phyloP scores from a whole-genome alignment of 2,888 invertebrate genomes.

The Hirtodrosophila duncani region DNA sequence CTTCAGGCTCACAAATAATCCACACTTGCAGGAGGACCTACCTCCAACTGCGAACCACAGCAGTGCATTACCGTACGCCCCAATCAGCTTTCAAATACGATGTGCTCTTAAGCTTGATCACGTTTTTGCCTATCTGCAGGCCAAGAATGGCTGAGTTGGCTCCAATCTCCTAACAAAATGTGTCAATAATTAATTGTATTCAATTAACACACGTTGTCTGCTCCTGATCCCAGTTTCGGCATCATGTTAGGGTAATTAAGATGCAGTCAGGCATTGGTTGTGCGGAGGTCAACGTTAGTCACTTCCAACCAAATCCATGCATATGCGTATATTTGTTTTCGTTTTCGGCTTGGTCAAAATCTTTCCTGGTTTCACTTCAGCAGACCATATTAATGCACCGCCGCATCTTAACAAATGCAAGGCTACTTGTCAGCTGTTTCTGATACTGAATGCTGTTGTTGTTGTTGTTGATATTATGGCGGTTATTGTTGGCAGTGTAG shows the following conservation, averaged over 20 bases:
- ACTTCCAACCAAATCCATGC: too few species aligned
- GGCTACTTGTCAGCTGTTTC: too few species aligned
- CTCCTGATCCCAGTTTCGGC: conserved; percentile 17
- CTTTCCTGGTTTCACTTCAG: too few species aligned
- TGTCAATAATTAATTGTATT: conserved; percentile 78
- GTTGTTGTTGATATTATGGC: conserved; percentile 10
- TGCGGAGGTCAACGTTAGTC: too few species aligned
- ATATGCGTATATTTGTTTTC: too few species aligned
- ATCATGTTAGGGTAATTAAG: conserved; percentile 71
- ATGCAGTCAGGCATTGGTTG: too few species aligned
- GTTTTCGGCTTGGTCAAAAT: too few species aligned
- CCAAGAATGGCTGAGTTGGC: conserved; percentile 19
- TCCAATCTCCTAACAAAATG: conserved; percentile 67
- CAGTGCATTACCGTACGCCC: conserved; percentile 59
- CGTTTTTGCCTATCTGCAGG: conserved; percentile 46
- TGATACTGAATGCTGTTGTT: conserved; percentile 17
- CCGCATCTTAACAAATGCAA: too few species aligned
- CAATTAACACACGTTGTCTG: conserved; percentile 66
- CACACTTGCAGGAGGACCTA: too few species aligned
- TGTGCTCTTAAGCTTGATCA: conserved; percentile 38
- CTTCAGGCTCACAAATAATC: conserved; percentile 18
- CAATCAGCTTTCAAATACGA: conserved; percentile 24
- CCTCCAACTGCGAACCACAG: too few species aligned
- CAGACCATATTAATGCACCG: too few species aligned
- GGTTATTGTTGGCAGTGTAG: too few species aligned